A percentile compares a stretch with the other conserved stretches of the same genome.
phyloP scores from a whole-genome alignment of 2,888 invertebrate genomes.

The Saturnia pavonia region DNA sequence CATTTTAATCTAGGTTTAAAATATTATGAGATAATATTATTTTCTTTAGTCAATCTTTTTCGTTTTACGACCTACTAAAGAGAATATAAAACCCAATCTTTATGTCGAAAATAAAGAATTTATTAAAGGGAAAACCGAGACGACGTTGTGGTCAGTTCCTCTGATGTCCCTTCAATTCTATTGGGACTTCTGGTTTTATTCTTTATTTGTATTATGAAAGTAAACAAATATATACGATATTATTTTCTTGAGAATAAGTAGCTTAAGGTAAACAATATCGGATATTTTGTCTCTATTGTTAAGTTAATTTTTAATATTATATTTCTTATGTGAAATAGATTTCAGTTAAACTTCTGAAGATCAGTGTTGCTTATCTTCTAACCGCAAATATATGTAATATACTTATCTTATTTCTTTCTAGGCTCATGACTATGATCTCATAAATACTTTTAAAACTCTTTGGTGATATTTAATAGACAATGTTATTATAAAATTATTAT shows the following conservation, averaged over 20 bases:
- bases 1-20: background rate
- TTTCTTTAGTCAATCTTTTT: slow-evolving; percentile 40
- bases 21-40: background rate
- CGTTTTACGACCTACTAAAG: slow-evolving; percentile 44
- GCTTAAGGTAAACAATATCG: slow-evolving; percentile 23
- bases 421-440: too few species aligned
- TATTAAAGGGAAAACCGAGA: slow-evolving; percentile 47
- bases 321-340: background rate
- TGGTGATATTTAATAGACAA: too few species aligned
- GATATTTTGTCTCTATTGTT: background rate
- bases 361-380: background rate
- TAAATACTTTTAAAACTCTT: too few species aligned
- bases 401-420: too few species aligned
- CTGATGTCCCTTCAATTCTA: slow-evolving; percentile 36
- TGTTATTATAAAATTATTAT: too few species aligned
- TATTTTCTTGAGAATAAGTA: slow-evolving; percentile 30
- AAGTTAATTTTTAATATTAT: background rate
- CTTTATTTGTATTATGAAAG: slow-evolving; percentile 50
- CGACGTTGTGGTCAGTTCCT: slow-evolving; percentile 40
- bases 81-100: slow-evolving; percentile 46
- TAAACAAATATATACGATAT: slow-evolving; percentile 37
- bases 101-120: slow-evolving; percentile 55
- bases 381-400: too few species aligned
- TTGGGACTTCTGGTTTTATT: slow-evolving; percentile 45
- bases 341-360: background rate